Percentiles rank a stretch among this genome's conserved stretches.
Evolutionary conservation across 2,888 invertebrate species (phyloP).

Genomic region (Megaustenia siamemsis): DNA sequence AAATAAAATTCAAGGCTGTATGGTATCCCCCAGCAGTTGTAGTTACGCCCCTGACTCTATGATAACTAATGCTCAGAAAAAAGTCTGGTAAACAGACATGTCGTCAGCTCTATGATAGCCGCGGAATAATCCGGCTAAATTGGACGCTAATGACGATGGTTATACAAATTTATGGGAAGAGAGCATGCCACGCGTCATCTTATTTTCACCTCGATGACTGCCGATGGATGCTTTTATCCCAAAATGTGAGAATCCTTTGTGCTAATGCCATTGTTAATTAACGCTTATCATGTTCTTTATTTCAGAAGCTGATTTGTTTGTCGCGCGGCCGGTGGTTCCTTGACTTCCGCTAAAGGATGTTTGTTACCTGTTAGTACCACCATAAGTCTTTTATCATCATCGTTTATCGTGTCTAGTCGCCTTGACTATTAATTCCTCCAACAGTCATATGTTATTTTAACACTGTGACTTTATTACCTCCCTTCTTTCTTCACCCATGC

Average conservation of each 20-base stretch:
- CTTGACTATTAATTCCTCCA: no score
- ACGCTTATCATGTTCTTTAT: constrained; percentile 37
- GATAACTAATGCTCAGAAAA: background rate
- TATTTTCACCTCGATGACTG: constrained; percentile 28
- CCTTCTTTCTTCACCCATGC: no score
- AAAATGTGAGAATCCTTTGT: constrained; percentile 39
- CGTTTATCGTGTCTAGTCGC: no score
- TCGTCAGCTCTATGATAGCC: constrained; percentile 32
- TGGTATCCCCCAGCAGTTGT: no score
- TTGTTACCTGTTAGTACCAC: no score
- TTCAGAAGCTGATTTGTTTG: constrained; percentile 37
- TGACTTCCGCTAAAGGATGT: background rate
- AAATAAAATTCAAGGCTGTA: no score
- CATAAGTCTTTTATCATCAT: no score
- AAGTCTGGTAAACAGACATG: background rate
- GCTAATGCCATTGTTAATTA: constrained; percentile 38
- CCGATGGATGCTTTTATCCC: constrained; percentile 43
- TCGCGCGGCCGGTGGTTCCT: background rate
- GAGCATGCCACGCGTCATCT: constrained; percentile 43
- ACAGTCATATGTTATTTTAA: no score
- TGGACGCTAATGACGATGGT: constrained; percentile 38
- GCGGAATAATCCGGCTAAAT: constrained; percentile 29
- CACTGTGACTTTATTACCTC: no score
- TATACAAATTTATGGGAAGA: constrained; percentile 39
- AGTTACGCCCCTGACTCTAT: constrained; percentile 2